Conservation (phyloP, 92 coral and sea anemone genomes). For the Palythoa grandis region DNA sequence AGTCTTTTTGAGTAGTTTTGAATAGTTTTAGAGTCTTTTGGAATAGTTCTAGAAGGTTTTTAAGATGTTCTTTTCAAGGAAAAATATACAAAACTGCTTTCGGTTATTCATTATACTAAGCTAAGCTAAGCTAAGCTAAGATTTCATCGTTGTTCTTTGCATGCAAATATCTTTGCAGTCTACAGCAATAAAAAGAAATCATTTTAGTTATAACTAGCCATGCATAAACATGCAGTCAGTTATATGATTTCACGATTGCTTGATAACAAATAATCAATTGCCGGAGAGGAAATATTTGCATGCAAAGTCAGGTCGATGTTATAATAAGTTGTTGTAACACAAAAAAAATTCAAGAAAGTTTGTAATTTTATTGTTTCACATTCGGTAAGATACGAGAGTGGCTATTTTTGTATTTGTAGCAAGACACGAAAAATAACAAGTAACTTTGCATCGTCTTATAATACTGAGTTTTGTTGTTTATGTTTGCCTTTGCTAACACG, state of each 20-base stretch:
- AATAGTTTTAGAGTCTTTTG: too few relatives aligned
- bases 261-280: not conserved
- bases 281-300: not conserved
- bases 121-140: too few relatives aligned
- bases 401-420: not conserved
- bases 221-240: not conserved
- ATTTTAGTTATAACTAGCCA: not conserved
- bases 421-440: not conserved
- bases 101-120: too few relatives aligned
- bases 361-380: conserved; percentile 10
- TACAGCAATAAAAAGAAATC: not conserved
- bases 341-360: not conserved
- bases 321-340: not conserved
- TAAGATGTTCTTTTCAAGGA: too few relatives aligned
- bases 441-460: not conserved
- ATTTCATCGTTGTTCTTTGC: not conserved
- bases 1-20: too few relatives aligned
- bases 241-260: not conserved
- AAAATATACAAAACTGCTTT: too few relatives aligned
- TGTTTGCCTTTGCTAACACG: not conserved
- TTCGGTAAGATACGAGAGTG: not conserved
- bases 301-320: conserved; percentile 1
- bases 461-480: not conserved
- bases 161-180: conserved; percentile 1
- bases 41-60: too few relatives aligned